A percentile compares a stretch with the other conserved stretches of the same genome.
phyloP scores from a whole-genome alignment of 2,113 vertebrate genomes.

The Edolisoma coerulescens region DNA sequence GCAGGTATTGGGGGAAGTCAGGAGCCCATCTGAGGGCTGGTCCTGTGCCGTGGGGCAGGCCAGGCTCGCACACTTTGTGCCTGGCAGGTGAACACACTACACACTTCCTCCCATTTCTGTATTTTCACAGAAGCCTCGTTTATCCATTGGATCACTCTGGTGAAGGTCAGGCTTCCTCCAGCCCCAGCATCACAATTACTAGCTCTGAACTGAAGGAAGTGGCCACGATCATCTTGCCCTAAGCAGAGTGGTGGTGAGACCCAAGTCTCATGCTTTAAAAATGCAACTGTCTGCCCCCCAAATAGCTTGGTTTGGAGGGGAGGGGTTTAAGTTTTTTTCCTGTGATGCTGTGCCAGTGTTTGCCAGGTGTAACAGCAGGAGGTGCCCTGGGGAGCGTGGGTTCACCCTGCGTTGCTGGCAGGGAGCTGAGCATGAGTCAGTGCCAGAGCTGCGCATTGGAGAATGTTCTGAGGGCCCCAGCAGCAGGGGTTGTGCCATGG shows the following conservation, averaged over 20 bases:
- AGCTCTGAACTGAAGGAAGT: background rate
- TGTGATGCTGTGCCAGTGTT: accelerated
- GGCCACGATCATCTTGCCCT: accelerated
- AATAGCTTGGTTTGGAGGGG: background rate
- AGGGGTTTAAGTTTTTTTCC: background rate
- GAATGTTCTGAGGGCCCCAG: accelerated
- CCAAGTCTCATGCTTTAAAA: background rate
- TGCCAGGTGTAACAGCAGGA: background rate
- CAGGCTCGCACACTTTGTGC: accelerated
- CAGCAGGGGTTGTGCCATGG: accelerated
- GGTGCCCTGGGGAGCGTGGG: background rate
- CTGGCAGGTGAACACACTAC: accelerated
- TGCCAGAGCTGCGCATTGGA: accelerated
- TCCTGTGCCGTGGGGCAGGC: accelerated
- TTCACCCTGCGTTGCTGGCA: background rate
- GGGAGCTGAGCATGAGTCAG: accelerated
- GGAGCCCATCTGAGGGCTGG: background rate
- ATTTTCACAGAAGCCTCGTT: accelerated
- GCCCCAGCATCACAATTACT: too few species aligned
- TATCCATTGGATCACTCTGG: accelerated
- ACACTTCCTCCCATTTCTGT: accelerated
- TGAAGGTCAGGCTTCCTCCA: background rate
- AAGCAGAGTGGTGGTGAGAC: background rate
- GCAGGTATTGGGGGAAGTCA: background rate
- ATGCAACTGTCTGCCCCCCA: accelerated